These are phyloP conservation scores for Allacma fusca DNA, from an alignment of 2,888 invertebrate genomes.

Conservation along the genomic window DNA sequence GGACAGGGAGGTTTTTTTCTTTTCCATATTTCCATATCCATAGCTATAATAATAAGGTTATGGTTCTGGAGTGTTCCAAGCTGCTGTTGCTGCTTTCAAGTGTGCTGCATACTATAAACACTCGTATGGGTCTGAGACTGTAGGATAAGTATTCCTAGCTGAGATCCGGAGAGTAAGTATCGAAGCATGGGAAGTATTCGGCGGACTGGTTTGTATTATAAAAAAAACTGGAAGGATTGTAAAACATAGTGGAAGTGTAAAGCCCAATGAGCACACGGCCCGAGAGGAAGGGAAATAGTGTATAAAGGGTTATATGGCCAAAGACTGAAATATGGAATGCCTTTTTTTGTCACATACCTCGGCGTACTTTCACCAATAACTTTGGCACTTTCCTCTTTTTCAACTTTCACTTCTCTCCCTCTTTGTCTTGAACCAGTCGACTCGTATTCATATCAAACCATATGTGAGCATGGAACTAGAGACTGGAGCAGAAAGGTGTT, in stretches of 20 bases:
- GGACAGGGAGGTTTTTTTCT: slow-evolving; percentile 37
- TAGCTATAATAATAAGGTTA: slow-evolving; percentile 31
- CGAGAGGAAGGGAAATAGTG: slow-evolving; percentile 15
- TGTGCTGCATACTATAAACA: neutral
- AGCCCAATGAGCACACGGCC: neutral
- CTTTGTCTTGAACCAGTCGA: slow-evolving; percentile 2
- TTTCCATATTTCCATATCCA: slow-evolving; percentile 38
- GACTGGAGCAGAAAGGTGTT: neutral
- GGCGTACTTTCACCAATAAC: slow-evolving; percentile 26
- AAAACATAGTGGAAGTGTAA: neutral
- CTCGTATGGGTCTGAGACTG: too few species aligned
- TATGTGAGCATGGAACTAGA: neutral
- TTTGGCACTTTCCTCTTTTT: slow-evolving; percentile 29
- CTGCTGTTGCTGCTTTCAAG: neutral
- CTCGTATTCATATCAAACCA: slow-evolving; percentile 23
- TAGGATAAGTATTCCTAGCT: too few species aligned
- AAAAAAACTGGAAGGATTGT: neutral
- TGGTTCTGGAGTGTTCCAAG: slow-evolving; percentile 27
- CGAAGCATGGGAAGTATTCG: too few species aligned
- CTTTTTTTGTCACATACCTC: slow-evolving; percentile 39
- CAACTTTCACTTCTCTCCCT: slow-evolving; percentile 12
- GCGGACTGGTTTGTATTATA: neutral
- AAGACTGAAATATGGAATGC: slow-evolving; percentile 39
- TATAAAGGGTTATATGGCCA: neutral
- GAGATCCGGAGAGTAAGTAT: too few species aligned